A percentile compares a stretch with the other conserved stretches of the same genome.
Evolutionary conservation across 1,140 invertebrate species (phyloP).

Genomic region (Archivesica marissinica): DNA sequence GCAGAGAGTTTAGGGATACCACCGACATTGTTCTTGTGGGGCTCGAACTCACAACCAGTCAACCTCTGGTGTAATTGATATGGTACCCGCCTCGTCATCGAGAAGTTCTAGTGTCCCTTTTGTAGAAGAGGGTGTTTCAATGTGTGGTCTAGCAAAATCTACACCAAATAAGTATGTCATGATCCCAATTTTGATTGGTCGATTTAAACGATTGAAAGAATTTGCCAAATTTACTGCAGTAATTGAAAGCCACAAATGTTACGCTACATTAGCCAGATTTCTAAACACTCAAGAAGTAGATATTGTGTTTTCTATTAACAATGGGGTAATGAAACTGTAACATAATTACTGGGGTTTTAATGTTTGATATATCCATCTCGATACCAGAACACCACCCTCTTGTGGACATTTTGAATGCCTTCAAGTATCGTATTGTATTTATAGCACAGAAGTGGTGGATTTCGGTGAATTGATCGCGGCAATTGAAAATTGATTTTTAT

Average conservation of each 20-base stretch:
- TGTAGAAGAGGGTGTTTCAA: background rate
- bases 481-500: too few relatives aligned
- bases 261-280: constrained; percentile 24
- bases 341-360: background rate
- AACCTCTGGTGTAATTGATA: too few relatives aligned
- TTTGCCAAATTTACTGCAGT: constrained; percentile 8
- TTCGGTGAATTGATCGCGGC: too few relatives aligned
- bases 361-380: constrained; percentile 19
- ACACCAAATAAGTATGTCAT: constrained; percentile 7
- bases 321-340: constrained; percentile 16
- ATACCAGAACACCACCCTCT: too few relatives aligned
- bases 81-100: too few relatives aligned
- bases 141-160: constrained; percentile 30
- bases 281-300: background rate
- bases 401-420: too few relatives aligned
- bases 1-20: background rate
- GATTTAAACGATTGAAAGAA: constrained; percentile 13
- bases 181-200: constrained; percentile 16
- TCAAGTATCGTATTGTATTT: too few relatives aligned
- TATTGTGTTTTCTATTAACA: background rate
- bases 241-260: constrained; percentile 29
- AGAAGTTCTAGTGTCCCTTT: background rate
- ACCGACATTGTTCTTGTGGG: background rate
- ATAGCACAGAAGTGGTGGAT: too few relatives aligned
- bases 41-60: background rate